Percentiles rank a stretch among this genome's conserved stretches.
Evolutionary conservation across 2,113 vertebrate genomes (phyloP).

Genomic region (Toxotes jaculatrix): DNA sequence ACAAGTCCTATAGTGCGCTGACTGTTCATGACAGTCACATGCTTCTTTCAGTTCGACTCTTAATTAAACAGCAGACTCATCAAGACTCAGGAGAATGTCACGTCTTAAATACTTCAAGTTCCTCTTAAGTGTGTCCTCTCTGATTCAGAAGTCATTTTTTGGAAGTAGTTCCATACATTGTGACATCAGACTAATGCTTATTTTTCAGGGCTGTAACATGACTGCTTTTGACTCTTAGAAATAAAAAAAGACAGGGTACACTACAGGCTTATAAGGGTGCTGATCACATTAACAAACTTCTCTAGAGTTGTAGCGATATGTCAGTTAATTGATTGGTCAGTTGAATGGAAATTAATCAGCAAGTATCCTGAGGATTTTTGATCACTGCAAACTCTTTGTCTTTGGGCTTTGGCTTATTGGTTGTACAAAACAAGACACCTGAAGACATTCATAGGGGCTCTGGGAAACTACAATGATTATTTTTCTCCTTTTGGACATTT

Average conservation of each 20-base stretch:
- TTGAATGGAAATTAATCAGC: too few species aligned
- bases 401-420: background rate
- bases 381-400: background rate
- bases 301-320: too few species aligned
- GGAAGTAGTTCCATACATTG: too few species aligned
- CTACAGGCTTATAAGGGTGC: too few species aligned
- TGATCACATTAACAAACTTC: too few species aligned
- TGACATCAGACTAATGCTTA: too few species aligned
- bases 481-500: background rate
- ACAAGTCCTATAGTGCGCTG: background rate
- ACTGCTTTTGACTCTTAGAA: too few species aligned
- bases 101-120: conserved; percentile 45
- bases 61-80: conserved; percentile 39
- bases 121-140: background rate
- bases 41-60: conserved; percentile 25
- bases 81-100: conserved; percentile 30
- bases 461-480: background rate
- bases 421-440: background rate
- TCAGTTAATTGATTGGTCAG: too few species aligned
- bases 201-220: too few species aligned
- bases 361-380: too few species aligned
- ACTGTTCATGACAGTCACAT: background rate
- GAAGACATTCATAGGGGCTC: background rate
- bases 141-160: background rate
- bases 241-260: too few species aligned